Conservation (phyloP, 2,113 vertebrate species). For the Aptenodytes forsteri region DNA sequence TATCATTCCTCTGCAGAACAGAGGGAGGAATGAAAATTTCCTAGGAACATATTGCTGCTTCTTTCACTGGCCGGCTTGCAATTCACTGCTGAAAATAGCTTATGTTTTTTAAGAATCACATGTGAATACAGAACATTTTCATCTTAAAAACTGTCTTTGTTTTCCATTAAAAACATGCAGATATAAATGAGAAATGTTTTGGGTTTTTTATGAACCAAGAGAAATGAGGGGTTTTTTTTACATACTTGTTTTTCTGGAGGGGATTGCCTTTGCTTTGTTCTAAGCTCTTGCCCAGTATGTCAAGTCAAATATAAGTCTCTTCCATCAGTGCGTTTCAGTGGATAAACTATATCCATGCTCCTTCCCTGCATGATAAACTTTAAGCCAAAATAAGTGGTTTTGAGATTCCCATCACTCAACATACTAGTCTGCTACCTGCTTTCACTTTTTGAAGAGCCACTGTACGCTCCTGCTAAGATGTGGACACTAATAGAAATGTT, state of each 20-base stretch:
- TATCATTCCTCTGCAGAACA: constrained; percentile 45
- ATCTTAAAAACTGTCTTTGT: constrained; percentile 29
- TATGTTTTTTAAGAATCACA: constrained; percentile 51
- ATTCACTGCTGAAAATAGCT: constrained; percentile 61
- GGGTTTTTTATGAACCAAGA: neutral
- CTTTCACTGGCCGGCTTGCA: constrained; percentile 53
- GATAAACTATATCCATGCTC: neutral
- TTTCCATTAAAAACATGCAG: constrained; percentile 18
- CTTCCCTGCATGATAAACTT: neutral
- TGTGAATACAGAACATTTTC: constrained; percentile 48
- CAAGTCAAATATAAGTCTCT: constrained; percentile 7
- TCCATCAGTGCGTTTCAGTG: neutral
- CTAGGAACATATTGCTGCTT: constrained; percentile 62
- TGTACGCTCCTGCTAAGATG: neutral
- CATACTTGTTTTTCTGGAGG: neutral
- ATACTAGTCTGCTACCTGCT: neutral
- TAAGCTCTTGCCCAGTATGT: constrained; percentile 23
- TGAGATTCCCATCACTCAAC: neutral
- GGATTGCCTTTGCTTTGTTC: constrained; percentile 33
- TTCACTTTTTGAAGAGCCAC: neutral
- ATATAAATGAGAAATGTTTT: constrained; percentile 29
- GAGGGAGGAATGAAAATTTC: constrained; percentile 61
- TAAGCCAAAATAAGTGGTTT: neutral
- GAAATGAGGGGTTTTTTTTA: neutral
- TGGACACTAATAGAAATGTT: neutral